Percentiles rank a stretch among this genome's conserved stretches.
phyloP scores from a whole-genome alignment of 2,797 vertebrate genomes.

The Echeneis naucrates region DNA sequence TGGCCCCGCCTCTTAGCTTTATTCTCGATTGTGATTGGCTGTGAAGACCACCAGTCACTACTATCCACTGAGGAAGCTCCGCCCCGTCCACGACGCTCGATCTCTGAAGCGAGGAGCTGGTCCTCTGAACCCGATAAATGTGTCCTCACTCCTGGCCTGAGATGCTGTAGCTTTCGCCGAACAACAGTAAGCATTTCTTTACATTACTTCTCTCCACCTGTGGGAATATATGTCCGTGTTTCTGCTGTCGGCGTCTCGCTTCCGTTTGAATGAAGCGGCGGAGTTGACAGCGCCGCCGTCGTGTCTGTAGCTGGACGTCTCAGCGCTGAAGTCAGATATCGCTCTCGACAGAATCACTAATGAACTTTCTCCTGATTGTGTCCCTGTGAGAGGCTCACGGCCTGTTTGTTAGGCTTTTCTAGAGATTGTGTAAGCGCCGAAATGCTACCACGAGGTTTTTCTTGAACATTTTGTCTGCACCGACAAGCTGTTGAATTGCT shows the following conservation, averaged over 20 bases:
- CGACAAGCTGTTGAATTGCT: constrained; percentile 59
- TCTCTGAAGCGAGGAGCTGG: constrained; percentile 30
- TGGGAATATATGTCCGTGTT: not conserved
- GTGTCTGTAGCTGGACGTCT: not conserved
- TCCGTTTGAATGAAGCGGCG: constrained; percentile 29
- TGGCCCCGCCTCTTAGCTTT: rapidly evolving
- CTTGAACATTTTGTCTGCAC: constrained; percentile 50
- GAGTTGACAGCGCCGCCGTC: constrained; percentile 29
- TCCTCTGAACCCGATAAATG: constrained; percentile 9
- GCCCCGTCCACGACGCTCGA: constrained; percentile 38
- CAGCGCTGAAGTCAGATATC: constrained; percentile 29
- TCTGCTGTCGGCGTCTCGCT: not conserved
- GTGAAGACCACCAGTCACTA: constrained; percentile 4
- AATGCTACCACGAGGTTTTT: constrained; percentile 19
- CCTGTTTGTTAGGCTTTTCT: not conserved
- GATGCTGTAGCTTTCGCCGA: constrained; percentile 58
- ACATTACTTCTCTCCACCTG: not conserved
- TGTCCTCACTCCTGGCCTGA: not conserved
- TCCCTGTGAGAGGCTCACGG: not conserved
- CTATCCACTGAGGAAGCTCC: constrained; percentile 3
- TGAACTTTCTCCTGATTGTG: constrained; percentile 42
- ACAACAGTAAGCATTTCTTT: constrained; percentile 62
- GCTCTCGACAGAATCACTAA: constrained; percentile 77
- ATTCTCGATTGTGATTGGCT: constrained; percentile 54
- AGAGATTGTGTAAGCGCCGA: not conserved